Percentiles rank a stretch among this genome's conserved stretches.
Evolutionary conservation across 2,888 invertebrate species (phyloP).

Genomic region (Campopleginae sp.): DNA sequence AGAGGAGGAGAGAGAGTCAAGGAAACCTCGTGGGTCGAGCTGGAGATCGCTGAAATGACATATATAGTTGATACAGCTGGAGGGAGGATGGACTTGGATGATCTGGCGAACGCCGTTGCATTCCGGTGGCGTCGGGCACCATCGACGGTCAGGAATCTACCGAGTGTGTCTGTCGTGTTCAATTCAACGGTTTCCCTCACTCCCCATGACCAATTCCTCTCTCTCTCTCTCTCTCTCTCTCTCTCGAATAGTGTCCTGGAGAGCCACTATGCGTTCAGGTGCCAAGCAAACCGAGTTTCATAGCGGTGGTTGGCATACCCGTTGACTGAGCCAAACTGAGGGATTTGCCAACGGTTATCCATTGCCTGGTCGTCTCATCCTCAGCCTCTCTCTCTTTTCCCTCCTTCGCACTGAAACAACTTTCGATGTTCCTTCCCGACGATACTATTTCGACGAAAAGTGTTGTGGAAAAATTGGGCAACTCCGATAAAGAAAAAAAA

Average conservation of each 20-base stretch:
- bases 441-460: not conserved
- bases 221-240: conserved; percentile 23
- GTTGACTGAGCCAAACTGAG: conserved; percentile 60
- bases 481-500: too few species aligned
- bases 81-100: conserved; percentile 43
- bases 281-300: conserved; percentile 73
- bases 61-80: conserved; percentile 31
- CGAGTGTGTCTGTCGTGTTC: conserved; percentile 55
- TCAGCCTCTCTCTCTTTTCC: not conserved
- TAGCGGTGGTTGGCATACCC: conserved; percentile 70
- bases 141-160: conserved; percentile 66
- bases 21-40: conserved; percentile 25
- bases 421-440: not conserved
- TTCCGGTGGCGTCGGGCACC: conserved; percentile 64
- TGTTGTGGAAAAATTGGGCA: not conserved
- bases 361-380: conserved; percentile 15
- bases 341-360: conserved; percentile 55
- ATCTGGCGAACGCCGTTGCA: conserved; percentile 63
- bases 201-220: conserved; percentile 17
- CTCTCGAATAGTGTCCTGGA: conserved; percentile 65
- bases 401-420: not conserved
- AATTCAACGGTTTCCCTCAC: conserved; percentile 57
- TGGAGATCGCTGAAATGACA: conserved; percentile 47
- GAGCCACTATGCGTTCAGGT: conserved; percentile 75
- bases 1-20: conserved; percentile 27